These are phyloP conservation scores for Cephus pulcher DNA, from an alignment of 2,888 invertebrate species.

Conservation along the genomic window DNA sequence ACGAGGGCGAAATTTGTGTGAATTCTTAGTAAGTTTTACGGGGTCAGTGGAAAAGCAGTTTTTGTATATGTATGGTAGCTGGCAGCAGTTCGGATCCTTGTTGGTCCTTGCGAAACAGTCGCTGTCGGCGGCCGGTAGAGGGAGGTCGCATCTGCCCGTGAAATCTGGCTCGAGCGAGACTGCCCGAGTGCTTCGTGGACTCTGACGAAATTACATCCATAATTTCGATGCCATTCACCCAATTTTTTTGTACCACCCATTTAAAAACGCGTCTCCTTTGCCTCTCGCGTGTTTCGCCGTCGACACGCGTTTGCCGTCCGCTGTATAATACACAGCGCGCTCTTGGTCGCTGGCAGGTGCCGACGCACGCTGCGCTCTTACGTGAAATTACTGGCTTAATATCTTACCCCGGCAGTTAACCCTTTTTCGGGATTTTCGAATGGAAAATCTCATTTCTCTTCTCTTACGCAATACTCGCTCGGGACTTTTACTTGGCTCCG, in stretches of 20 bases:
- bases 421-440: neutral
- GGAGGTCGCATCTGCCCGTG: constrained; percentile 27
- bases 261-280: constrained; percentile 30
- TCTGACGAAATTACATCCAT: constrained; percentile 31
- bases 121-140: neutral
- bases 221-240: constrained; percentile 40
- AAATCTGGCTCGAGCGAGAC: constrained; percentile 26
- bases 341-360: neutral
- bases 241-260: constrained; percentile 30
- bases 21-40: neutral
- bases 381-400: neutral
- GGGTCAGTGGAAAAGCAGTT: neutral
- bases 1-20: neutral
- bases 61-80: neutral
- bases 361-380: neutral
- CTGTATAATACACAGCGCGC: neutral
- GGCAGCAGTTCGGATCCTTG: neutral
- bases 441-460: neutral
- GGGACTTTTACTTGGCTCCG: neutral
- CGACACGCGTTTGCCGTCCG: neutral
- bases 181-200: neutral
- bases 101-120: neutral
- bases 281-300: constrained; percentile 35
- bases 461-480: neutral
- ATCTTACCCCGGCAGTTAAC: neutral